A percentile compares a stretch with the other conserved stretches of the same genome.
Evolutionary conservation across 2,113 vertebrate genomes (phyloP).

Genomic region (Danio rerio): DNA sequence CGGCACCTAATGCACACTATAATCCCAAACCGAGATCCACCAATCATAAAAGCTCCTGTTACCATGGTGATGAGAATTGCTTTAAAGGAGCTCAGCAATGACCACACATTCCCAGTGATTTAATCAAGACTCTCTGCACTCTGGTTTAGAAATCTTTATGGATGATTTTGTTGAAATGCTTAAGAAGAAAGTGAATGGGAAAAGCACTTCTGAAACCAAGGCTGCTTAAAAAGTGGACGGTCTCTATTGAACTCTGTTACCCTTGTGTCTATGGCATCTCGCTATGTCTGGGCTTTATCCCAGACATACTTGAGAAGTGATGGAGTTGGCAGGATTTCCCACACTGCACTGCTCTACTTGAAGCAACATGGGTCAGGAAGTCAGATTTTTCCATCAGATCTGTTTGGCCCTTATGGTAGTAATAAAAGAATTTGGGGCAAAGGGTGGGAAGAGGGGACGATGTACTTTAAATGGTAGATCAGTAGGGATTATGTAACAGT

Average conservation of each 20-base stretch:
- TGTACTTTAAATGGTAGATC: not conserved
- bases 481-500: not conserved
- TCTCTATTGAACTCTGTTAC: not conserved
- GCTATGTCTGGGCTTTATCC: conserved; percentile 40
- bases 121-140: not conserved
- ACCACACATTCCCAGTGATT: not conserved
- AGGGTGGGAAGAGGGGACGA: not conserved
- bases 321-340: conserved; percentile 40
- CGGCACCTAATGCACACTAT: not conserved
- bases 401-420: not conserved
- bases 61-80: not conserved
- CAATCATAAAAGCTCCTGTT: not conserved
- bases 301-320: conserved; percentile 36
- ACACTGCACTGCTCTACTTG: conserved; percentile 37
- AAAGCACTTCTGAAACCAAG: not conserved
- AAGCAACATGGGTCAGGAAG: conserved; percentile 42
- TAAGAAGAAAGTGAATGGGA: not conserved
- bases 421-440: not conserved
- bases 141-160: not conserved
- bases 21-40: not conserved
- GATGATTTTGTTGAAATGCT: not conserved
- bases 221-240: not conserved
- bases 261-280: not conserved
- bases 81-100: not conserved
- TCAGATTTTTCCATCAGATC: conserved; percentile 56